Evolutionary conservation across 2,113 vertebrate genomes (phyloP).

Genomic region (Platanista minor): DNA sequence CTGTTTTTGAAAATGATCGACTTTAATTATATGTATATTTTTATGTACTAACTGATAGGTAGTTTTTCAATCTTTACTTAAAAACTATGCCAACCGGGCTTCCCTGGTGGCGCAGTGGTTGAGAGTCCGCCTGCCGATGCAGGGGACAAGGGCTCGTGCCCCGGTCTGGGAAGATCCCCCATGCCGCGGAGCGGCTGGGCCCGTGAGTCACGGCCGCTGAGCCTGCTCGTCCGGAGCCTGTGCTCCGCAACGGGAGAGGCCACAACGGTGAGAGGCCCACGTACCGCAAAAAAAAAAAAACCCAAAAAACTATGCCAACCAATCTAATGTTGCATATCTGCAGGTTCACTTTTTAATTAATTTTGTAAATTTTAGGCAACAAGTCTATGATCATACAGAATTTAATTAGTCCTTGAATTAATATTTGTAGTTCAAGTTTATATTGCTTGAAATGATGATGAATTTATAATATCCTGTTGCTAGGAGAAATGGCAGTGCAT

Average conservation of each 20-base stretch:
- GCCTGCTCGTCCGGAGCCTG: too few relatives aligned
- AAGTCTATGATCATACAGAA: not conserved
- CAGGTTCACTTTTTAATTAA: not conserved
- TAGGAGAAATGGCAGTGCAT: not conserved
- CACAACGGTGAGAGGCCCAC: too few relatives aligned
- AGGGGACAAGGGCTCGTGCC: too few relatives aligned
- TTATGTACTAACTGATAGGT: not conserved
- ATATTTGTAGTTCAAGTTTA: not conserved
- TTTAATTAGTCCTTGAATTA: not conserved
- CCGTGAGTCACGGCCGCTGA: too few relatives aligned
- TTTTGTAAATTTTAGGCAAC: not conserved
- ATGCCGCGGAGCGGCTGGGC: too few relatives aligned
- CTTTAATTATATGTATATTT: not conserved
- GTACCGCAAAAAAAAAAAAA: too few relatives aligned
- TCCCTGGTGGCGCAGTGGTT: too few relatives aligned
- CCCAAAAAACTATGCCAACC: not conserved
- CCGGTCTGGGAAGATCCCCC: too few relatives aligned
- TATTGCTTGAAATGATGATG: conserved; percentile 19
- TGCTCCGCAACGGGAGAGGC: too few relatives aligned
- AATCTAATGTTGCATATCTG: not conserved
- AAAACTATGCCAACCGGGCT: not conserved
- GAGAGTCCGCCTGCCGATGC: too few relatives aligned
- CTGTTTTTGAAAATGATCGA: conserved; percentile 30
- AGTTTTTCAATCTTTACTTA: not conserved
- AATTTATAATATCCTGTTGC: not conserved